Evolutionary conservation across 2,888 invertebrate species (phyloP).

Genomic region (Pinctada fucata): DNA sequence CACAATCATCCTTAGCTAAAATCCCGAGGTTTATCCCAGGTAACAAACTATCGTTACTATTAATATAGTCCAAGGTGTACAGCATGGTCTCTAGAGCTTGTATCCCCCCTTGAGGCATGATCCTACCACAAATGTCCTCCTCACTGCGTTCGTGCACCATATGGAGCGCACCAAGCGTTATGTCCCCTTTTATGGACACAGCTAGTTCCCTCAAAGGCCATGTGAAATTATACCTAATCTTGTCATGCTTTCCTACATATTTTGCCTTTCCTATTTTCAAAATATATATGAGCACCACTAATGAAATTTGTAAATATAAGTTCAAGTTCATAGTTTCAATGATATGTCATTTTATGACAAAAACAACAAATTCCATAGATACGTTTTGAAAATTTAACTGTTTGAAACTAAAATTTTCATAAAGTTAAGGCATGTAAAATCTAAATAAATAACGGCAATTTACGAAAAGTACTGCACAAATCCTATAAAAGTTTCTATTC

Average conservation of each 20-base stretch:
- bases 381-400: no score
- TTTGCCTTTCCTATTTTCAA: neutral
- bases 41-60: conserved; percentile 80
- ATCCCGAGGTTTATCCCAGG: conserved; percentile 90
- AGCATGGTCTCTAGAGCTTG: conserved; percentile 93
- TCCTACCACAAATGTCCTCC: conserved; percentile 90
- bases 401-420: no score
- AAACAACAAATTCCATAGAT: no score
- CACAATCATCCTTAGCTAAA: conserved; percentile 94
- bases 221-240: conserved; percentile 57
- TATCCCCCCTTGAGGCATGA: conserved; percentile 93
- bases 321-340: no score
- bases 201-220: conserved; percentile 79
- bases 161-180: conserved; percentile 93
- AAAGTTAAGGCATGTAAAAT: no score
- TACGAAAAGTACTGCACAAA: no score
- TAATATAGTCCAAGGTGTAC: conserved; percentile 89
- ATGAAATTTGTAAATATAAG: no score
- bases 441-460: no score
- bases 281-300: no score
- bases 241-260: conserved; percentile 47
- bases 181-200: conserved; percentile 91
- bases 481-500: neutral
- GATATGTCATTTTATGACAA: no score
- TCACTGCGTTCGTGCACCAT: conserved; percentile 94